A percentile compares a stretch with the other conserved stretches of the same genome.
Evolutionary conservation across 2,797 vertebrate species (phyloP).

Genomic region (Sebastes diploproa): DNA sequence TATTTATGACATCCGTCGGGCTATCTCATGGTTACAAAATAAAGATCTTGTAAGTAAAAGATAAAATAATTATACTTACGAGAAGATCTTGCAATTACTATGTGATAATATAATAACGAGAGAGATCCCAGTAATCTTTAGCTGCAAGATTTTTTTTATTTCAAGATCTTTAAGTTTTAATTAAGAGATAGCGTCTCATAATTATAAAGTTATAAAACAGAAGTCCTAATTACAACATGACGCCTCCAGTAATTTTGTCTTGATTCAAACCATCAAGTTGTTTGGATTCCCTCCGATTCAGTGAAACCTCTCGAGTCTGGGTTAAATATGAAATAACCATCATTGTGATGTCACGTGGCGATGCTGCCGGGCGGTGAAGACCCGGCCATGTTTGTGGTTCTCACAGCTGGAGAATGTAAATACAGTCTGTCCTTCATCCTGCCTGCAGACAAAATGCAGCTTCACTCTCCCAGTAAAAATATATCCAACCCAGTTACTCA

Average conservation of each 20-base stretch:
- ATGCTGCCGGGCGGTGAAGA: neutral
- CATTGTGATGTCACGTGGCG: neutral
- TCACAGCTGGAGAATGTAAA: conserved; percentile 73
- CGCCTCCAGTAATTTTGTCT: neutral
- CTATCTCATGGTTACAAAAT: neutral
- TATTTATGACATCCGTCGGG: neutral
- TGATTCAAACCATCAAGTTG: neutral
- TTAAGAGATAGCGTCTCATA: neutral
- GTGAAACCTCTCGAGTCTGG: neutral
- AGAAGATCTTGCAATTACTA: neutral
- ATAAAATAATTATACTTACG: neutral
- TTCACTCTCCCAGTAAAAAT: conserved; percentile 57
- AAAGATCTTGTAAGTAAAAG: neutral
- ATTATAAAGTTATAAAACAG: neutral
- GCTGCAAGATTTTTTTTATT: neutral
- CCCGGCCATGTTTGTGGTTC: conserved; percentile 27
- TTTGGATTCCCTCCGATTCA: neutral
- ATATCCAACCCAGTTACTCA: conserved; percentile 37
- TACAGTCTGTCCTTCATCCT: conserved; percentile 65
- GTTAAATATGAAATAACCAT: neutral
- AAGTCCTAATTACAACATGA: neutral
- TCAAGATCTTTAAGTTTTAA: neutral
- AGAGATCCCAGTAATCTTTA: neutral
- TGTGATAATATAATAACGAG: neutral
- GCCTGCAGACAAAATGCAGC: conserved; percentile 54